Evolutionary conservation across 1,140 invertebrate species (phyloP), one percentile per base, ranked within the genome.

Genomic region (Nasonia giraulti): DNA sequence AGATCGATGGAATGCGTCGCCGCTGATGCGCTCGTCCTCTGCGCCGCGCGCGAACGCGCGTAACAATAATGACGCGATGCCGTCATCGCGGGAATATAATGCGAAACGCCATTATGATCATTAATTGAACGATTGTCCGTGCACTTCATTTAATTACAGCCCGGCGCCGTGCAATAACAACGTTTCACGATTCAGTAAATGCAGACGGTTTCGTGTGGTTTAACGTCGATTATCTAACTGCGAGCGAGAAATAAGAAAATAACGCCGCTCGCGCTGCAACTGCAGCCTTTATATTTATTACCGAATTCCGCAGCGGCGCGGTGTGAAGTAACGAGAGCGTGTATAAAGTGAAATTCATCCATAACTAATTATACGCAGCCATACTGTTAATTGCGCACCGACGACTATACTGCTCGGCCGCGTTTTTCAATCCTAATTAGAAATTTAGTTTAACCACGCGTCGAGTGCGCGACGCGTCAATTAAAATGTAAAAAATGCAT

Each of bases 141-240:
- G 75, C 75, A 86, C 73, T 85, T 82, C 80, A 85, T 85, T 85
- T 82, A 85, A 82, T 82, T 85, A 85, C 66, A 85, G 50, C 66
- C 73, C 2, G 7, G 40, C 40, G 23, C 40, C 33, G 79, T 69
- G 71, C 73, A 81, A 85, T 76, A 85, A 85, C 74, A 85, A 73
- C 75, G 75, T 85, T 85, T 85, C 80, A 85, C 78, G 80, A 82
- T 82, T 82, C 80, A 82, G 74, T 82, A 76, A 82, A 82, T 73
- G 44, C 79, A 85, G 23, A 75, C 71, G 79, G 79, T 82, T 77
- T 82, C 74, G 33, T 82, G 80, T 62, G 84, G 84, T 82, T 82
- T 47, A 78, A 20, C 74, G 74, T 82, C 75, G 80, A 78, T 85
- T 85, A 85, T 85, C 66, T 74, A 82, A 78, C 66, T 74, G 78